Percentiles rank a stretch among this genome's conserved stretches.
Conservation (phyloP, 1,140 invertebrate genomes). For the Cotesia chilonis region DNA sequence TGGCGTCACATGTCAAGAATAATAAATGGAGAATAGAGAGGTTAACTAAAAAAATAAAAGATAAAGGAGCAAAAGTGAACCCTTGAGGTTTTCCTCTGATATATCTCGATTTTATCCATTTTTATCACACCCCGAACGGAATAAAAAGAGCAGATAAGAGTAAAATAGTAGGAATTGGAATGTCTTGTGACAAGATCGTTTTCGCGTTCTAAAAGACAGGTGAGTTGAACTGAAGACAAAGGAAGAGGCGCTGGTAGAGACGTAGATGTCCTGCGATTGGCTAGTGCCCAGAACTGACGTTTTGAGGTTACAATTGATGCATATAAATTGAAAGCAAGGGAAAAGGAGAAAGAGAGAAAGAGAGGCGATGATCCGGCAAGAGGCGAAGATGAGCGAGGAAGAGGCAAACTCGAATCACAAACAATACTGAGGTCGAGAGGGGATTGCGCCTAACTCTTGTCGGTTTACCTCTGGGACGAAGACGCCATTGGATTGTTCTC, state of each 20-base stretch:
- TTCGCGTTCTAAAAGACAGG: constrained; percentile 2
- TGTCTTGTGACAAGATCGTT: constrained; percentile 19
- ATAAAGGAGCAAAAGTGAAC: neutral
- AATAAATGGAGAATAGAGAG: neutral
- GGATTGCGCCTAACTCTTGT: constrained; percentile 10
- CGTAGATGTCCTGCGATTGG: constrained; percentile 24
- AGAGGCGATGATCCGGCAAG: neutral
- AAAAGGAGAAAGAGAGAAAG: constrained; percentile 9
- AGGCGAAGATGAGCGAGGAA: constrained; percentile 14
- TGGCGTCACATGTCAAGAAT: constrained; percentile 7
- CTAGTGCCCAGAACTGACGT: constrained; percentile 30
- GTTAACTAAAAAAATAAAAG: neutral
- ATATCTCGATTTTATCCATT: neutral
- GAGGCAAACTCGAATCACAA: constrained; percentile 2
- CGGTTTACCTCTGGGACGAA: constrained; percentile 32
- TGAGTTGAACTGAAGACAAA: constrained; percentile 23
- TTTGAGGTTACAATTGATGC: constrained; percentile 38
- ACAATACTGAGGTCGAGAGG: constrained; percentile 29
- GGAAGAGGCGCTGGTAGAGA: neutral
- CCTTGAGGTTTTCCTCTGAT: neutral
- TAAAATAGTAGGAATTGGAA: constrained; percentile 4
- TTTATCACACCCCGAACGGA: no score
- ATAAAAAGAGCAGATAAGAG: neutral
- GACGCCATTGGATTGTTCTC: constrained; percentile 32
- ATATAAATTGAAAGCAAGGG: constrained; percentile 27